Evolutionary conservation across 2,113 vertebrate genomes (phyloP).

Genomic region (Bostrychus sinensis): DNA sequence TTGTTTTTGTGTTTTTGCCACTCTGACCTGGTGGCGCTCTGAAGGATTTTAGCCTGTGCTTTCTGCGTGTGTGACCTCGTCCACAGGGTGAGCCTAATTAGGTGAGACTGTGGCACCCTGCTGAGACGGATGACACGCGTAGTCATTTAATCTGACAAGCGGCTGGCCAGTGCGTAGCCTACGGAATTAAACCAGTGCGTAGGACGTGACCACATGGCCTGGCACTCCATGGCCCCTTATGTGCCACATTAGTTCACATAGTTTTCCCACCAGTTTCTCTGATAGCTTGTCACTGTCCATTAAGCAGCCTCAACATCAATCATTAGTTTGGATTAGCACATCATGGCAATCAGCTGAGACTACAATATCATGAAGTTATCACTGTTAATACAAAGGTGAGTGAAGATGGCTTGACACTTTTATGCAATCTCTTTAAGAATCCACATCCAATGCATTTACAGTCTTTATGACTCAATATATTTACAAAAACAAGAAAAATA

Average conservation of each 20-base stretch:
- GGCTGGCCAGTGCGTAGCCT: slow-evolving; percentile 32
- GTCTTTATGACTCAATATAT: neutral
- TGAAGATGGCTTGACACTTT: neutral
- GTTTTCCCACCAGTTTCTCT: neutral
- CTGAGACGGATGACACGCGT: slow-evolving; percentile 57
- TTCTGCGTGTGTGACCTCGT: slow-evolving; percentile 55
- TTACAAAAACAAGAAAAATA: neutral
- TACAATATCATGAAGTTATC: neutral
- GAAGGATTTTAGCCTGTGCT: slow-evolving; percentile 10
- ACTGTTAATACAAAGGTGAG: too few species aligned
- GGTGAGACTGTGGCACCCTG: slow-evolving; percentile 46
- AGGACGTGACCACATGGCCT: slow-evolving; percentile 1
- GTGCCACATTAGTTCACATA: too few species aligned
- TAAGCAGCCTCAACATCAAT: neutral
- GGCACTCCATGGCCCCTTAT: neutral
- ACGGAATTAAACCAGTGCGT: slow-evolving; percentile 60
- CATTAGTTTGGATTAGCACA: neutral
- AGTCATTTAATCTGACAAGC: slow-evolving; percentile 64
- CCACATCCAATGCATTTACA: too few species aligned
- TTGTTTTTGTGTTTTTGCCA: neutral
- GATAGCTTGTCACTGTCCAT: too few species aligned
- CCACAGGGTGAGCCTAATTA: slow-evolving; percentile 64
- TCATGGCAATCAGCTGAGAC: neutral
- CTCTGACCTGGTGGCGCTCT: neutral
- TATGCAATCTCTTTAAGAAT: neutral